Evolutionary conservation across 2,888 invertebrate species (phyloP).

Genomic region (Tinea semifulvella): DNA sequence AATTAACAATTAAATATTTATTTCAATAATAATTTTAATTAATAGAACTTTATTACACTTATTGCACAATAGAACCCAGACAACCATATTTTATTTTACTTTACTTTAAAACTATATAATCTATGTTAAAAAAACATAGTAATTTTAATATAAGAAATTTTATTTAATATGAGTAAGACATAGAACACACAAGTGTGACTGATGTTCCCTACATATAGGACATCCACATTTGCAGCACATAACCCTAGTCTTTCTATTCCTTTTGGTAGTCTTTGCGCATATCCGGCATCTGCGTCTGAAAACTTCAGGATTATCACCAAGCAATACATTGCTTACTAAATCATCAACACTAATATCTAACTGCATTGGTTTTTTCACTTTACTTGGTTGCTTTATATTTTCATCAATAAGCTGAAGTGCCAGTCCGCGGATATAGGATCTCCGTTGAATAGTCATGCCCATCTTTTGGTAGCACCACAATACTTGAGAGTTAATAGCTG

Average conservation of each 20-base stretch:
- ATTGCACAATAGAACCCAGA: too few species aligned
- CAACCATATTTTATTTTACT: too few species aligned
- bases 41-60: too few species aligned
- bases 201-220: conserved; percentile 49
- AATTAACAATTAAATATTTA: too few species aligned
- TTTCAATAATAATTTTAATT: too few species aligned
- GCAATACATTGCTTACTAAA: neutral
- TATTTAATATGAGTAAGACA: too few species aligned
- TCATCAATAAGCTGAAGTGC: conserved; percentile 38
- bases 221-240: conserved; percentile 43
- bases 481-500: conserved; percentile 52
- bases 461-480: conserved; percentile 40
- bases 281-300: conserved; percentile 39
- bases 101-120: too few species aligned
- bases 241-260: conserved; percentile 43
- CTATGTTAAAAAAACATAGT: too few species aligned
- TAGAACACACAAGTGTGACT: conserved; percentile 36
- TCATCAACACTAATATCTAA: neutral
- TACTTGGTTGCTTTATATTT: neutral
- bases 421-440: conserved; percentile 43
- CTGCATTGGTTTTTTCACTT: neutral
- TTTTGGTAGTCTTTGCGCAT: conserved; percentile 35
- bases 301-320: neutral
- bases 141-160: too few species aligned
- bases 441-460: conserved; percentile 30